Conservation (phyloP, 2,888 invertebrate genomes). For the Acheta domesticus region DNA sequence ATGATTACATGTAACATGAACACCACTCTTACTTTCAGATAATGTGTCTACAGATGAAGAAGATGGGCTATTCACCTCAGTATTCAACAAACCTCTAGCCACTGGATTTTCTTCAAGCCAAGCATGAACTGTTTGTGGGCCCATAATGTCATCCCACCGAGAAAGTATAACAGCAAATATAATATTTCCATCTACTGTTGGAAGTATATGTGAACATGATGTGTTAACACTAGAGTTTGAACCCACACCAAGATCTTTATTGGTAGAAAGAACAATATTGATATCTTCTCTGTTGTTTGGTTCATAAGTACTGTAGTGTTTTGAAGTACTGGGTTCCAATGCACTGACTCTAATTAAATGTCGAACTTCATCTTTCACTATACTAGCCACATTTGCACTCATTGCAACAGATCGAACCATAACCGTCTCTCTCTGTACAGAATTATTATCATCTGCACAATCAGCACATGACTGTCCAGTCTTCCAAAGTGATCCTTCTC, state of each 20-base stretch:
- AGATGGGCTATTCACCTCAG: not conserved
- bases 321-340: conserved; percentile 4
- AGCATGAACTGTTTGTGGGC: conserved; percentile 38
- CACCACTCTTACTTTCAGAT: not conserved
- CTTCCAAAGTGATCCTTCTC: not conserved
- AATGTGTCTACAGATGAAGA: not conserved
- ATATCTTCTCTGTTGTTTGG: not conserved
- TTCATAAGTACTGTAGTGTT: not conserved
- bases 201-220: conserved; percentile 35
- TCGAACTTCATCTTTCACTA: conserved; percentile 35
- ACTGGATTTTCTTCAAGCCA: conserved; percentile 35
- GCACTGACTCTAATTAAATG: conserved; percentile 35
- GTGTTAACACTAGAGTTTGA: not conserved
- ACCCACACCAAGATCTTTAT: no score
- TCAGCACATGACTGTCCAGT: not conserved
- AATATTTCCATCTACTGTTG: conserved; percentile 34
- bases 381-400: conserved; percentile 37
- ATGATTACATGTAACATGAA: not conserved
- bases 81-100: conserved; percentile 3
- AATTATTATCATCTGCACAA: not conserved
- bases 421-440: not conserved
- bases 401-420: conserved; percentile 35
- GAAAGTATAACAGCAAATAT: conserved; percentile 37
- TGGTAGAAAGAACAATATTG: not conserved
- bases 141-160: conserved; percentile 39